These are phyloP conservation scores for Choloepus didactylus DNA, from an alignment of 2,797 vertebrate genomes.

Conservation along the genomic window DNA sequence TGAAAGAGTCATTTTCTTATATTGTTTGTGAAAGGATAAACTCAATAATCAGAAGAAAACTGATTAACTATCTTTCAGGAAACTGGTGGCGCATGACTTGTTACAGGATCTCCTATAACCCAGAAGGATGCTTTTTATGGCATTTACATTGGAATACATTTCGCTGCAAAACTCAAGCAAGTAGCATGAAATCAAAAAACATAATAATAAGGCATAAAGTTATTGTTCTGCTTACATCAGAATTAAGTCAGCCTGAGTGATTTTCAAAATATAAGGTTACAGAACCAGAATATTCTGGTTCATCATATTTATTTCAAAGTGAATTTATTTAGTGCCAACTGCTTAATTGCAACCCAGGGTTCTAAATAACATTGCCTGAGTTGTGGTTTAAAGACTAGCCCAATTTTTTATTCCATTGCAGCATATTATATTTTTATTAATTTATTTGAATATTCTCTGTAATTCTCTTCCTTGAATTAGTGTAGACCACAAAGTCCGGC, in stretches of 20 bases:
- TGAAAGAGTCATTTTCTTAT: background rate
- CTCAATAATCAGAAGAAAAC: background rate
- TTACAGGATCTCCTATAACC: background rate
- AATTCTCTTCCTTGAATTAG: background rate
- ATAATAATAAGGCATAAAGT: background rate
- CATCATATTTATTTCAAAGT: background rate
- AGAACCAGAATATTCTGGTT: background rate
- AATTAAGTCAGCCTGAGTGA: background rate
- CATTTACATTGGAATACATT: background rate
- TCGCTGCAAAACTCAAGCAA: background rate
- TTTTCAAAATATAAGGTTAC: background rate
- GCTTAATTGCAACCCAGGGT: background rate
- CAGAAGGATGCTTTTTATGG: background rate
- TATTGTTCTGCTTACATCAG: background rate
- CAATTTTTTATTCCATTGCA: background rate
- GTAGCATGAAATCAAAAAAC: background rate
- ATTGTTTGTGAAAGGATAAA: conserved; percentile 22
- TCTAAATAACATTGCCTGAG: background rate
- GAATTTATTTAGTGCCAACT: background rate
- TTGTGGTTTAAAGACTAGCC: background rate
- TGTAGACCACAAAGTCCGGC: background rate
- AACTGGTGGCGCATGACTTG: background rate
- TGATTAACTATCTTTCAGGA: background rate
- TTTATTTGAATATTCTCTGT: background rate
- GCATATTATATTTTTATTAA: background rate